Conservation (phyloP, 2,888 invertebrate species). For the Eupithecia insigniata region DNA sequence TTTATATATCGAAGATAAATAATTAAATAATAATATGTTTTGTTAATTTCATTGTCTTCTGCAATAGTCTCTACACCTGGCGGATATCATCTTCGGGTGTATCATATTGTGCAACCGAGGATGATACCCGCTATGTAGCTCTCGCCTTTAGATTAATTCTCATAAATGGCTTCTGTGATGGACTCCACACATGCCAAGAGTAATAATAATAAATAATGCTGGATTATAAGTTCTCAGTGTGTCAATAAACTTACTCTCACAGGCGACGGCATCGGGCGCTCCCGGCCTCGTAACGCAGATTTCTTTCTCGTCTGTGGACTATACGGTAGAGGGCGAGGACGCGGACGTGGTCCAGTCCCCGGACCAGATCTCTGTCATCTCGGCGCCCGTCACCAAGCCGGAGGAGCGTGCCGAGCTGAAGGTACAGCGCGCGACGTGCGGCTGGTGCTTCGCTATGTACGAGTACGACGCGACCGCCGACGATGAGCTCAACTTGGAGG, state of each 20-base stretch:
- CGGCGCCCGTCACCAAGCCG: slow-evolving; percentile 82
- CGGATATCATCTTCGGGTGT: no score
- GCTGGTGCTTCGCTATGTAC: slow-evolving; percentile 94
- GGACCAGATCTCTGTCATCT: slow-evolving; percentile 88
- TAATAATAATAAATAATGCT: no score
- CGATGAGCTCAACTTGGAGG: slow-evolving; percentile 95
- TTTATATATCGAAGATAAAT: no score
- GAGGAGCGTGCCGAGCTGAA: slow-evolving; percentile 54
- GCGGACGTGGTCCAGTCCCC: slow-evolving; percentile 88
- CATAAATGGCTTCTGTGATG: no score
- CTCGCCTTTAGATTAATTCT: no score
- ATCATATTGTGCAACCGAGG: no score
- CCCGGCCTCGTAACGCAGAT: slow-evolving; percentile 89
- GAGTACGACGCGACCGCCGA: slow-evolving; percentile 96
- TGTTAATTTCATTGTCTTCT: no score
- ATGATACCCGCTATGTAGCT: no score
- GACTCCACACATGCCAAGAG: no score
- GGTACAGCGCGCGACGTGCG: slow-evolving; percentile 59
- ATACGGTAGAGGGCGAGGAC: slow-evolving; percentile 93
- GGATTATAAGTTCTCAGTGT: no score
- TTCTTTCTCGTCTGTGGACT: slow-evolving; percentile 97
- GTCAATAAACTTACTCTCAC: neutral
- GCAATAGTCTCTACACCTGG: no score
- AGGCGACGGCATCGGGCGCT: slow-evolving; percentile 56
- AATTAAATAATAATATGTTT: no score